Evolutionary conservation across 1,140 invertebrate genomes (phyloP).

Genomic region (Drosophila pandora): DNA sequence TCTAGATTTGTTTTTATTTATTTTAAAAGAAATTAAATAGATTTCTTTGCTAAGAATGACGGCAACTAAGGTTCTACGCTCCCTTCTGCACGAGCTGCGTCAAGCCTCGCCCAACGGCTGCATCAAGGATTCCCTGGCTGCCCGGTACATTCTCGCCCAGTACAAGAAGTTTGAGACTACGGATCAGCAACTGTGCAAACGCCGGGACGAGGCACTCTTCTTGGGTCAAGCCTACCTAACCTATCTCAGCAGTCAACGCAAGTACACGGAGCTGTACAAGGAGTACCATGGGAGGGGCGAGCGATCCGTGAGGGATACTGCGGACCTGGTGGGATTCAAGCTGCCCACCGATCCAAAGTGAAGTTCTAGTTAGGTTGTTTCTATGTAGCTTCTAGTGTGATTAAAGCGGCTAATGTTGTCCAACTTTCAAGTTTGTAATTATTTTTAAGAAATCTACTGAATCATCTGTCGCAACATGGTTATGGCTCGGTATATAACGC

Average conservation of each 20-base stretch:
- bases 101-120: constrained; percentile 56
- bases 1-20: constrained; percentile 15
- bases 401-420: constrained; percentile 35
- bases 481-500: constrained; percentile 53
- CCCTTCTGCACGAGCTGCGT: constrained; percentile 73
- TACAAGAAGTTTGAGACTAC: constrained; percentile 90
- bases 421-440: background rate
- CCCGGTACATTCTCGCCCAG: constrained; percentile 88
- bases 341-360: constrained; percentile 91
- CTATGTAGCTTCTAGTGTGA: constrained; percentile 21
- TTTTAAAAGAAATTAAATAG: background rate
- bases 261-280: constrained; percentile 88
- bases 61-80: constrained; percentile 68
- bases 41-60: constrained; percentile 51
- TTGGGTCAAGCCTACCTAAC: constrained; percentile 90
- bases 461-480: constrained; percentile 54
- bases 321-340: constrained; percentile 93
- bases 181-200: constrained; percentile 91
- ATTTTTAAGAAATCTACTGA: constrained; percentile 21
- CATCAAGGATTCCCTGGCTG: constrained; percentile 82
- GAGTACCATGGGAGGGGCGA: constrained; percentile 91
- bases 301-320: constrained; percentile 89
- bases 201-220: constrained; percentile 89
- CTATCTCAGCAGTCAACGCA: constrained; percentile 88
- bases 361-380: constrained; percentile 21